phyloP scores from a whole-genome alignment of 1,140 invertebrate genomes.

The Carposina sasakii region DNA sequence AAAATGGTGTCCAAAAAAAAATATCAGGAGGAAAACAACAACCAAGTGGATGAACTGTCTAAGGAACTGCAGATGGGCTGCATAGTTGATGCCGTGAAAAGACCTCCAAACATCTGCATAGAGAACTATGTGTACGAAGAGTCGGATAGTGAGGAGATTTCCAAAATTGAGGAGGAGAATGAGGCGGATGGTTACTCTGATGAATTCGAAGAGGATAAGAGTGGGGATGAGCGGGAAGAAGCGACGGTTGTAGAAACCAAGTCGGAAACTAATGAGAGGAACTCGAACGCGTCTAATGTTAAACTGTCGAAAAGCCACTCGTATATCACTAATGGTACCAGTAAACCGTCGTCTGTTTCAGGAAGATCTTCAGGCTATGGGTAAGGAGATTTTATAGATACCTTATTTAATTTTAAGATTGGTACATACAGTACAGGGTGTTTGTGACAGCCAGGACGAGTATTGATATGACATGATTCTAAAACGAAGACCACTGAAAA shows the following conservation, averaged over 20 bases:
- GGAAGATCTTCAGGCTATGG: conserved; percentile 47
- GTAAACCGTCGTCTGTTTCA: conserved; percentile 42
- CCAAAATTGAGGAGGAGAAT: background rate
- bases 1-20: conserved; percentile 41
- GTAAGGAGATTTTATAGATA: conserved; percentile 40
- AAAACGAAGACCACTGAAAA: no score
- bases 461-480: no score
- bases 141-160: conserved; percentile 34
- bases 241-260: conserved; percentile 16
- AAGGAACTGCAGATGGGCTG: conserved; percentile 67
- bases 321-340: conserved; percentile 40
- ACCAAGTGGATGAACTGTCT: conserved; percentile 60
- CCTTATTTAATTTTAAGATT: no score
- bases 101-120: conserved; percentile 56
- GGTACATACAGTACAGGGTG: no score
- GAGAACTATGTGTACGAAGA: conserved; percentile 52
- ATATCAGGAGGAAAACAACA: conserved; percentile 66
- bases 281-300: conserved; percentile 21
- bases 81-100: conserved; percentile 53
- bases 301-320: conserved; percentile 56
- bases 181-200: conserved; percentile 60
- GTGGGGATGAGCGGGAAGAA: conserved; percentile 35
- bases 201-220: conserved; percentile 65
- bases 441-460: no score
- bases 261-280: conserved; percentile 20